These are phyloP conservation scores for Coreoperca whiteheadi DNA, from an alignment of 2,113 vertebrate species.

Conservation along the genomic window DNA sequence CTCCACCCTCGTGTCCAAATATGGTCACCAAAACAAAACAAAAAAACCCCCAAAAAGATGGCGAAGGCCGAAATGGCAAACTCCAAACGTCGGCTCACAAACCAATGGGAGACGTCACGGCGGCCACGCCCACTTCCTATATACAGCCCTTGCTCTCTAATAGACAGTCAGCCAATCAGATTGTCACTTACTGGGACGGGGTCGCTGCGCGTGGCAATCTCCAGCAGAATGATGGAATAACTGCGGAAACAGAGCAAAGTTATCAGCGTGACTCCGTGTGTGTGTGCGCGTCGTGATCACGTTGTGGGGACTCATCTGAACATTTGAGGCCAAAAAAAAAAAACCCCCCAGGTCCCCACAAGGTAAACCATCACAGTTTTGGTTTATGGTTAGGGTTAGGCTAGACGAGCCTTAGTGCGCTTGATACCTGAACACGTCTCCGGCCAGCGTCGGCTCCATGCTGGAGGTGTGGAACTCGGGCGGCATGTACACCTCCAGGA, in stretches of 20 bases:
- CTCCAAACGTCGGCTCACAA: not conserved
- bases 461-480: constrained; percentile 83
- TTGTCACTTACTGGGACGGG: constrained; percentile 83
- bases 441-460: constrained; percentile 80
- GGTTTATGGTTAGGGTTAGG: too few species aligned
- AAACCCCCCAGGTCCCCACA: too few species aligned
- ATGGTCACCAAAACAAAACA: too few species aligned
- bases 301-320: not conserved
- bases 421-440: constrained; percentile 87
- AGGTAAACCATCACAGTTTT: too few species aligned
- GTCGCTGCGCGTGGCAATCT: constrained; percentile 88
- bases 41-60: too few species aligned
- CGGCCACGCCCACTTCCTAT: not conserved
- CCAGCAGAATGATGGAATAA: constrained; percentile 89
- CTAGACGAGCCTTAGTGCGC: not conserved
- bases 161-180: not conserved
- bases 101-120: not conserved
- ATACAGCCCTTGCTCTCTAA: not conserved
- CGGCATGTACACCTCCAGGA: constrained; percentile 83
- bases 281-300: constrained; percentile 5
- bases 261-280: not conserved
- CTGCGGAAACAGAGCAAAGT: constrained; percentile 73
- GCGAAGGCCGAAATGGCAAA: too few species aligned
- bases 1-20: too few species aligned
- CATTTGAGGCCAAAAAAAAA: too few species aligned